These are phyloP conservation scores for Kobus ellipsiprymnus DNA, from an alignment of 2,113 vertebrate species.

Conservation along the genomic window DNA sequence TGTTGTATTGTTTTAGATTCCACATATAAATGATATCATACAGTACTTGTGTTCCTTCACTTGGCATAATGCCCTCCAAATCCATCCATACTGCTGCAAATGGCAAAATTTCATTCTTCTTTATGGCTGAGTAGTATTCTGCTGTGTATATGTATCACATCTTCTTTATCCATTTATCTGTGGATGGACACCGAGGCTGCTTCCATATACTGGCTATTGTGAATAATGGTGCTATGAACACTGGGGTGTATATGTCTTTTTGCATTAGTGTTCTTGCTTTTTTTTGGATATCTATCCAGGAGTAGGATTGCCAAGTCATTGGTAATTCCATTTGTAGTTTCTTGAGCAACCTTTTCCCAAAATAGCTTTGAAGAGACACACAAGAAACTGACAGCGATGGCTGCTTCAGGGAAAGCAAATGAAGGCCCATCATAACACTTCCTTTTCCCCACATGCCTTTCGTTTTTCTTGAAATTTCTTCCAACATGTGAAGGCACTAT, in stretches of 20 bases:
- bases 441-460: background rate
- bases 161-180: background rate
- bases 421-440: background rate
- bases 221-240: background rate
- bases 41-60: background rate
- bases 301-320: background rate
- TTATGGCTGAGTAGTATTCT: background rate
- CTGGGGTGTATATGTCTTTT: background rate
- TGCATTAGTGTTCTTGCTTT: background rate
- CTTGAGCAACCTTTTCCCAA: background rate
- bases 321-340: background rate
- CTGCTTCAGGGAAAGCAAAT: background rate
- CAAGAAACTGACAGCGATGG: background rate
- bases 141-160: background rate
- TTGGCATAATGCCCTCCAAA: background rate
- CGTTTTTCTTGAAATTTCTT: background rate
- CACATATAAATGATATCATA: background rate
- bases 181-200: background rate
- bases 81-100: background rate
- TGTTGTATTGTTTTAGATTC: background rate
- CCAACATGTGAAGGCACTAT: background rate
- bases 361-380: background rate
- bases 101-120: background rate
- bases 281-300: background rate
- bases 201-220: background rate